Percentiles rank a stretch among this genome's conserved stretches.
phyloP scores from a whole-genome alignment of 2,113 vertebrate genomes.

The Orientallactaga bullata region DNA sequence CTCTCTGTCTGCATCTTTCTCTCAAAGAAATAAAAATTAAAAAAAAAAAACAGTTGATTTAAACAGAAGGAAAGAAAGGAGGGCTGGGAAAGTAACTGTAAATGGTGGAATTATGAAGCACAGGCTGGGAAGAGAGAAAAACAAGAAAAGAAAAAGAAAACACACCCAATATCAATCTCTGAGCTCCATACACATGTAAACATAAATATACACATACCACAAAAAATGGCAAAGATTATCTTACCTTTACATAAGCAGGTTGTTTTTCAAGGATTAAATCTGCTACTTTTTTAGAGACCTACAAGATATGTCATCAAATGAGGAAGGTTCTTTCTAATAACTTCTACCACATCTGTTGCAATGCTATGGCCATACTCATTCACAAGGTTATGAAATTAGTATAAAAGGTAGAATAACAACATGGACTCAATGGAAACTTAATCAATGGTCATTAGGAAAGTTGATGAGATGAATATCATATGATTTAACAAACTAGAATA shows the following conservation, averaged over 20 bases:
- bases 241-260: slow-evolving; percentile 98
- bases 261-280: slow-evolving; percentile 99
- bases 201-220: background rate
- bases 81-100: no score
- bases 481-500: slow-evolving; percentile 31
- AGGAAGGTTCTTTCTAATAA: background rate
- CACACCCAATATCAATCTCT: no score
- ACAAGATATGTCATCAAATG: slow-evolving; percentile 73
- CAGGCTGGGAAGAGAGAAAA: no score
- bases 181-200: no score
- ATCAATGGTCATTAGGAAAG: background rate
- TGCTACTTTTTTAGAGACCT: slow-evolving; percentile 99
- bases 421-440: slow-evolving; percentile 31
- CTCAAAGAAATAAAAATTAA: no score
- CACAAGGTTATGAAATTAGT: slow-evolving; percentile 17
- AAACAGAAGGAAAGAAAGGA: no score
- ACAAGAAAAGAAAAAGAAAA: no score
- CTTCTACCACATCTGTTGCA: background rate
- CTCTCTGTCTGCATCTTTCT: no score
- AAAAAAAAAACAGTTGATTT: no score
- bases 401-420: background rate
- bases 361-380: background rate
- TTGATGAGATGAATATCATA: background rate
- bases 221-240: slow-evolving; percentile 69
- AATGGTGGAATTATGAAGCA: no score